Percentiles rank a stretch among this genome's conserved stretches.
phyloP scores from a whole-genome alignment of 2,797 vertebrate species.

The Poeciliopsis gracilis region DNA sequence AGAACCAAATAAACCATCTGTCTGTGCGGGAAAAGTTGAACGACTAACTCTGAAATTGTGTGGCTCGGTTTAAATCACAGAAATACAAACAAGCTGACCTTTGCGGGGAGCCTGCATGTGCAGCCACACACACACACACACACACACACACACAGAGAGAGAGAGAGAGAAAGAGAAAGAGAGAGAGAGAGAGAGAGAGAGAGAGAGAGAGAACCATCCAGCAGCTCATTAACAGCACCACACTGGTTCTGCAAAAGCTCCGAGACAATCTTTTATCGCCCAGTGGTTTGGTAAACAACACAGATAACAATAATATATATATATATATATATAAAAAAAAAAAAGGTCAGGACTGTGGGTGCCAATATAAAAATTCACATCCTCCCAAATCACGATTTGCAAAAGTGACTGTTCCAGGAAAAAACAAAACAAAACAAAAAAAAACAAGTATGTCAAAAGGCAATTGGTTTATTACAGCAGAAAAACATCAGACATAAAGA shows the following conservation, averaged over 20 bases:
- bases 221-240: constrained; percentile 7
- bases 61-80: constrained; percentile 9
- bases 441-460: constrained; percentile 26
- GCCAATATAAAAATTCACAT: constrained; percentile 10
- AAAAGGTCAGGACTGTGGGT: not conserved
- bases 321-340: too few relatives aligned
- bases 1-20: not conserved
- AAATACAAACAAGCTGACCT: not conserved
- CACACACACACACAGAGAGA: too few relatives aligned
- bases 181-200: not conserved
- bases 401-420: constrained; percentile 25
- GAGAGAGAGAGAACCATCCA: not conserved
- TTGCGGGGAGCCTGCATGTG: not conserved
- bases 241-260: constrained; percentile 15
- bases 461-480: constrained; percentile 36
- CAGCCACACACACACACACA: too few relatives aligned
- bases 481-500: constrained; percentile 37
- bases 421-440: not conserved
- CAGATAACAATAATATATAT: not conserved
- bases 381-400: constrained; percentile 9
- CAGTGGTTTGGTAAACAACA: constrained; percentile 11
- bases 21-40: not conserved
- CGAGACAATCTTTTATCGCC: constrained; percentile 8
- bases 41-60: not conserved
- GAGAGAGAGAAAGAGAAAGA: not conserved